A percentile compares a stretch with the other conserved stretches of the same genome.
These are phyloP conservation scores for Lacanobia oleracea DNA, from an alignment of 2,888 invertebrate species.

Conservation along the genomic window DNA sequence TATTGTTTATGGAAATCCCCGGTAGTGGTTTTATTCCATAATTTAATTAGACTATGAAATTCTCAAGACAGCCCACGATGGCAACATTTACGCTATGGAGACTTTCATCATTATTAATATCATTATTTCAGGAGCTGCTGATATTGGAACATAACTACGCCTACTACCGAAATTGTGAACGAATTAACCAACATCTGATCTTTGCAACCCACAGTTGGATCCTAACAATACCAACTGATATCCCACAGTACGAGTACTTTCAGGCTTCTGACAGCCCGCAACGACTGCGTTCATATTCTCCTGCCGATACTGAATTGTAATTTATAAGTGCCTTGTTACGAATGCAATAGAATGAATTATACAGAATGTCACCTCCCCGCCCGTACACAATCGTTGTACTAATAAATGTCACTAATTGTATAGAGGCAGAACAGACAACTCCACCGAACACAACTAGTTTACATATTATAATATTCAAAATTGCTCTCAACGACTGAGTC, in stretches of 20 bases:
- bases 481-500: slow-evolving; percentile 87
- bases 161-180: background rate
- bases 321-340: slow-evolving; percentile 49
- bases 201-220: background rate
- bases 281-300: background rate
- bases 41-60: slow-evolving; percentile 1
- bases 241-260: background rate
- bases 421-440: slow-evolving; percentile 78
- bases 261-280: background rate
- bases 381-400: slow-evolving; percentile 80
- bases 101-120: background rate
- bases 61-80: background rate
- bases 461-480: slow-evolving; percentile 90
- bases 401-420: slow-evolving; percentile 88
- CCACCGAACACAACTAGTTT: slow-evolving; percentile 84
- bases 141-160: no score
- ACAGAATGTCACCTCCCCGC: slow-evolving; percentile 56
- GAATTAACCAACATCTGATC: background rate
- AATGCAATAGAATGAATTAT: slow-evolving; percentile 57
- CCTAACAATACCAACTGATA: background rate
- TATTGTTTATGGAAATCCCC: slow-evolving; percentile 19
- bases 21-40: background rate
- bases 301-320: slow-evolving; percentile 43
- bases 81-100: background rate
- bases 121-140: background rate